Evolutionary conservation across 2,888 invertebrate species (phyloP).

Genomic region (Trachelus iudaicus): DNA sequence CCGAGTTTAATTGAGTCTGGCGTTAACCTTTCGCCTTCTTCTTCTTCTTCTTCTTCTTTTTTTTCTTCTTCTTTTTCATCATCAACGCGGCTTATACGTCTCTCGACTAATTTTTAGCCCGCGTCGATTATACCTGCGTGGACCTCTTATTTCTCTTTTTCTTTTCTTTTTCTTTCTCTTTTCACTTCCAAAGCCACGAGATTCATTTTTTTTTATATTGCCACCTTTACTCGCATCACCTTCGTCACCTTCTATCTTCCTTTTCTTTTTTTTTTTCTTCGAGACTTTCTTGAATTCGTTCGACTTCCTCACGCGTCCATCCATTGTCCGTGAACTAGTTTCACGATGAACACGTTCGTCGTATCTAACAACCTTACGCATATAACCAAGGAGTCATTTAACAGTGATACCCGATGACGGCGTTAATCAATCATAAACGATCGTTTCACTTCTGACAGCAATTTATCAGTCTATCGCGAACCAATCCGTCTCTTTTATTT

Average conservation of each 20-base stretch:
- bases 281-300: slow-evolving; percentile 18
- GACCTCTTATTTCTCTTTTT: no score
- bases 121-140: neutral
- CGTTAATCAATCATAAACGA: slow-evolving; percentile 31
- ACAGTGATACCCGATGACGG: slow-evolving; percentile 8
- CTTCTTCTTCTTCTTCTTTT: no score
- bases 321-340: no score
- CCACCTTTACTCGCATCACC: slow-evolving; percentile 42
- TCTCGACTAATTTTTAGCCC: neutral
- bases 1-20: neutral
- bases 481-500: neutral
- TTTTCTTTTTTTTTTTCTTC: slow-evolving; percentile 13
- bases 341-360: no score
- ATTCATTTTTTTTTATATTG: no score
- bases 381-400: slow-evolving; percentile 28
- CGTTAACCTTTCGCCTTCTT: slow-evolving; percentile 3
- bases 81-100: neutral
- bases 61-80: no score
- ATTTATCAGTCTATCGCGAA: slow-evolving; percentile 20
- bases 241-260: neutral
- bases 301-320: no score
- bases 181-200: no score
- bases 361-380: slow-evolving; percentile 36
- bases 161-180: no score
- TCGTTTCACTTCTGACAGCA: slow-evolving; percentile 6